A percentile compares a stretch with the other conserved stretches of the same genome.
Conservation (phyloP, 1,140 invertebrate species). For the Sesamia nonagrioides region DNA sequence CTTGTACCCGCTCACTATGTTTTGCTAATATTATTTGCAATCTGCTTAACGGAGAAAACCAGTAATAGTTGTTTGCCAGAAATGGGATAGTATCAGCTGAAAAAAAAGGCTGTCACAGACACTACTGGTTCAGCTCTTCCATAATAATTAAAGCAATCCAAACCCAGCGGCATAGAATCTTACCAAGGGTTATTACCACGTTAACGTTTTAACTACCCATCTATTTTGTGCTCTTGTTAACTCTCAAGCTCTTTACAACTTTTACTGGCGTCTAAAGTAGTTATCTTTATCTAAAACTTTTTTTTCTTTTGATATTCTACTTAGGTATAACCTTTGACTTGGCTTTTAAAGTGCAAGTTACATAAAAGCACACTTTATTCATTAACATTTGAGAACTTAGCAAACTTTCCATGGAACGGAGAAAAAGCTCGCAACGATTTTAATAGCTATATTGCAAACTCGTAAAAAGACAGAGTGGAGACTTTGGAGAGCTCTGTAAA, state of each 20-base stretch:
- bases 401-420: neutral
- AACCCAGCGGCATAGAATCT: slow-evolving; percentile 7
- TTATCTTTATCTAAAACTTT: slow-evolving; percentile 37
- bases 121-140: neutral
- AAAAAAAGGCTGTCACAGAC: no score
- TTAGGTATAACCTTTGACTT: slow-evolving; percentile 16
- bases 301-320: slow-evolving; percentile 22
- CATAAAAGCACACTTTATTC: slow-evolving; percentile 16
- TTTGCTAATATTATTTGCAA: no score
- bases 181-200: slow-evolving; percentile 16
- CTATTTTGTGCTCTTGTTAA: slow-evolving; percentile 33
- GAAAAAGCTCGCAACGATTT: neutral
- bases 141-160: neutral
- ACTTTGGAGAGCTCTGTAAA: no score
- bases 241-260: slow-evolving; percentile 22
- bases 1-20: no score
- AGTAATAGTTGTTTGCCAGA: no score
- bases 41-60: no score
- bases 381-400: slow-evolving; percentile 2
- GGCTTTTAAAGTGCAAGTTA: slow-evolving; percentile 5
- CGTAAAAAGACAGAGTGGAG: no score
- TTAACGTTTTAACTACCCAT: slow-evolving; percentile 36
- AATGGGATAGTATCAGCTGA: no score
- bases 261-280: slow-evolving; percentile 26
- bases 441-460: no score